Percentiles rank a stretch among this genome's conserved stretches.
Conservation (phyloP, 1,140 invertebrate genomes). For the Anastrepha ludens region DNA sequence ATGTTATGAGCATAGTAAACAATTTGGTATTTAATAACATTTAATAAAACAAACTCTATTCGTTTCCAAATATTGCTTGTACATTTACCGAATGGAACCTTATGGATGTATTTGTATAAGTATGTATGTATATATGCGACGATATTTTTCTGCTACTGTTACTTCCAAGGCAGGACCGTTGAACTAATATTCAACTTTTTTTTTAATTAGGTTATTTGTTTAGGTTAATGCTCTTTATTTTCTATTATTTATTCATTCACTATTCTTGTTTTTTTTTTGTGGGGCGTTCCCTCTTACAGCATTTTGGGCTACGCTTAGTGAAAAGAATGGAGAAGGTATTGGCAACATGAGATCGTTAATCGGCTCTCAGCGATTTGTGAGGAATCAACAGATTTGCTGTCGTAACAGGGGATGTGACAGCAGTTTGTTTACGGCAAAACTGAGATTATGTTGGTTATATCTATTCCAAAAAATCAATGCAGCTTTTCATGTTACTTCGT, state of each 20-base stretch:
- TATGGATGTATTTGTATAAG: not conserved
- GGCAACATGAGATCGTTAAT: too few species aligned
- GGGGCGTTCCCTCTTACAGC: not conserved
- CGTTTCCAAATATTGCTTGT: conserved; percentile 8
- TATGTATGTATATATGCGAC: not conserved
- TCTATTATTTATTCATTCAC: not conserved
- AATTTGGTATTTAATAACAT: conserved; percentile 74
- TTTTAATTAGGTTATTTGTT: too few species aligned
- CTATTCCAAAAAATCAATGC: too few species aligned
- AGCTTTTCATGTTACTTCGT: too few species aligned
- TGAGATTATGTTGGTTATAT: too few species aligned
- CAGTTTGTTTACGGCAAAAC: too few species aligned
- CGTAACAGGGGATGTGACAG: too few species aligned
- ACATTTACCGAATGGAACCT: not conserved
- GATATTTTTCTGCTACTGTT: not conserved
- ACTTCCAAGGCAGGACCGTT: too few species aligned
- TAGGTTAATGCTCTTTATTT: not conserved
- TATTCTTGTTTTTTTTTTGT: not conserved
- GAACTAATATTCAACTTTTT: too few species aligned
- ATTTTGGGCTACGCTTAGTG: not conserved
- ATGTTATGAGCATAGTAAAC: conserved; percentile 70
- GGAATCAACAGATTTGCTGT: too few species aligned
- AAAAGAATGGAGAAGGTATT: too few species aligned
- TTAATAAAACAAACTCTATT: conserved; percentile 59
- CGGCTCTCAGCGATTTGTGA: too few species aligned